A percentile compares a stretch with the other conserved stretches of the same genome.
Evolutionary conservation across 2,113 vertebrate species (phyloP).

Genomic region (Vidua macroura): DNA sequence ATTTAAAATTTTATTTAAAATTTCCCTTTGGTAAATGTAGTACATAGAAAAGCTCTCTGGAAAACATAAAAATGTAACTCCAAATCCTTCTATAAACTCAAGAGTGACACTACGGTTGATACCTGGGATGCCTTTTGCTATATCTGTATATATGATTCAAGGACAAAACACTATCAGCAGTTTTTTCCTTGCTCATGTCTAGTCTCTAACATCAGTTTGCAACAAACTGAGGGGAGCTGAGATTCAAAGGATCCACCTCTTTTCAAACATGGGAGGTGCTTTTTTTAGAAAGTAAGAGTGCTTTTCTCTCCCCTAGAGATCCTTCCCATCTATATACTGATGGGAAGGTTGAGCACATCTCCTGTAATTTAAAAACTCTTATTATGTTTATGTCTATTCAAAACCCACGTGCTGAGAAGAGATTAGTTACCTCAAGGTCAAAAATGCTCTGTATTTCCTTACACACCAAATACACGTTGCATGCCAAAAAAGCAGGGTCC

Average conservation of each 20-base stretch:
- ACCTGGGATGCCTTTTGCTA: neutral
- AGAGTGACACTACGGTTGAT: neutral
- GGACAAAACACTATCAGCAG: neutral
- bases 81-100: neutral
- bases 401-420: neutral
- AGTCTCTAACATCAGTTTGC: neutral
- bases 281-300: neutral
- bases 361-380: neutral
- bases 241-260: neutral
- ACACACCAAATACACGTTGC: neutral
- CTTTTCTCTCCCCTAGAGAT: neutral
- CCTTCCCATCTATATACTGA: neutral
- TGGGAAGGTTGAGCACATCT: neutral
- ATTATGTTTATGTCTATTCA: neutral
- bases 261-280: neutral
- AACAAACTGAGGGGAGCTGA: neutral
- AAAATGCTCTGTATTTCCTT: neutral
- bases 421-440: constrained; percentile 45
- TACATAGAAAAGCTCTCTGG: neutral
- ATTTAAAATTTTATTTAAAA: neutral
- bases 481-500: neutral
- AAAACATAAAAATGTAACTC: neutral
- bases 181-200: neutral
- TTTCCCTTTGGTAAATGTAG: neutral
- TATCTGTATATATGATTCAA: neutral